Percentiles rank a stretch among this genome's conserved stretches.
These are phyloP conservation scores for Leptodactylus fallax DNA, from an alignment of 2,797 vertebrate species.

Conservation along the genomic window DNA sequence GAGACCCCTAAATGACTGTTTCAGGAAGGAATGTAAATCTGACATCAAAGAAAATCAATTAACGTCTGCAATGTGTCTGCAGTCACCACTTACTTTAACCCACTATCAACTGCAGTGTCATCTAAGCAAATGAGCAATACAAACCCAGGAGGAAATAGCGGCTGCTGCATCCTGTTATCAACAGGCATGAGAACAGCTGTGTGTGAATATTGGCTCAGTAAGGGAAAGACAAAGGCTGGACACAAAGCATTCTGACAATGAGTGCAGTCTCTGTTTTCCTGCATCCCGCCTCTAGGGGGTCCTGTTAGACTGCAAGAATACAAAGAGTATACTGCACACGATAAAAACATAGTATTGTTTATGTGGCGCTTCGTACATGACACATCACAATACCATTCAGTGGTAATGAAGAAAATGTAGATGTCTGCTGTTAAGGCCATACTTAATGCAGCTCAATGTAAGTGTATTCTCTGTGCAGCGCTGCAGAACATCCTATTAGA, in stretches of 20 bases:
- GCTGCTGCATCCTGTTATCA: conserved; percentile 78
- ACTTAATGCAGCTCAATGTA: neutral
- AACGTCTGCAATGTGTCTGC: conserved; percentile 53
- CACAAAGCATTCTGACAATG: conserved; percentile 55
- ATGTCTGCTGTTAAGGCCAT: neutral
- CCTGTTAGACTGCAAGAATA: conserved; percentile 67
- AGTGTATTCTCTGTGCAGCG: no score
- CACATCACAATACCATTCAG: neutral
- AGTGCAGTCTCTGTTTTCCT: conserved; percentile 21
- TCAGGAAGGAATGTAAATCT: conserved; percentile 65
- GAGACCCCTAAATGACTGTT: conserved; percentile 65
- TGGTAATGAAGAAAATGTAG: neutral
- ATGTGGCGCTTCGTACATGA: neutral
- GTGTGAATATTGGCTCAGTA: conserved; percentile 67
- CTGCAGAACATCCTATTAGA: no score
- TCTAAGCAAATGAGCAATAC: conserved; percentile 78
- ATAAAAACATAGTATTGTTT: conserved; percentile 24
- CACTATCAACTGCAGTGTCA: conserved; percentile 69
- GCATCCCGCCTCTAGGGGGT: conserved; percentile 64
- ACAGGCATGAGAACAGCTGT: conserved; percentile 71
- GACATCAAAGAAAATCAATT: conserved; percentile 75
- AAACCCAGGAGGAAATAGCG: conserved; percentile 79
- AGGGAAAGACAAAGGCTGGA: conserved; percentile 59
- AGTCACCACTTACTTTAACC: conserved; percentile 68
- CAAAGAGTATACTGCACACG: conserved; percentile 14